Base-by-base conservation (phyloP, 2,113 vertebrate species). In the Potamarius usumacintae region DNA sequence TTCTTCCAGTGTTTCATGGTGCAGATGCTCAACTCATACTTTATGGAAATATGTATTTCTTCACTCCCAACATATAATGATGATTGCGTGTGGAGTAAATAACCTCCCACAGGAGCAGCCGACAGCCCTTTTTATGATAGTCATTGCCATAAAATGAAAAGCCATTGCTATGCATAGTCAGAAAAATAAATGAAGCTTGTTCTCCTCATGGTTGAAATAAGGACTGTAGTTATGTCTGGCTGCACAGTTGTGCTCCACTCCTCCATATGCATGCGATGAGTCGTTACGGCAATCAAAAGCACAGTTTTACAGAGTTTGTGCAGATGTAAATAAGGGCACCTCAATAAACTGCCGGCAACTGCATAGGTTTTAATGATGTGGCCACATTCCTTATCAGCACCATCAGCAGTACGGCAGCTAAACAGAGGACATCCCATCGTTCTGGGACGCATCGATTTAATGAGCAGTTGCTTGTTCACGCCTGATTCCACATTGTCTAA, bases 21-120 rank as follows among this genome's bases (percentile, higher is more conserved):
- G 69, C 80, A 76, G 72, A 88, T 88, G 87, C 55, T 84, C 88
- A 88, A 91, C 89, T 92, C 84, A 74, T 69, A 30, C 84, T 87
- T 82, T 84, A 84, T 88, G 84, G 83, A 90, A 88, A 93, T 92
- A 94, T 93, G 90, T 91, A 94, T 94, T 92, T 92, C 88, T 88
- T 87, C 91, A 93, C 90, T 91, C 88, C 90, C 88, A 81, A 86
- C 63, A 84, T 91, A 89, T 91, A 93, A 93, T 91, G 93, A 92
- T 92, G 89, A 94, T 93, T 88, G 86, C 50, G 20, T 92, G 84
- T 52, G 85, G 87, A 88, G 88, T 89, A 90, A 84, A 88, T 74
- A 83, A 85, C 88, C 83, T 91, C 90, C 85, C 87, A 22, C 27
- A 89, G 90, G 91, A 92, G 92, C 89, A 93, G 91, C 92, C 89